Conservation (phyloP, 2,113 vertebrate genomes). For the Chrysemys picta region DNA sequence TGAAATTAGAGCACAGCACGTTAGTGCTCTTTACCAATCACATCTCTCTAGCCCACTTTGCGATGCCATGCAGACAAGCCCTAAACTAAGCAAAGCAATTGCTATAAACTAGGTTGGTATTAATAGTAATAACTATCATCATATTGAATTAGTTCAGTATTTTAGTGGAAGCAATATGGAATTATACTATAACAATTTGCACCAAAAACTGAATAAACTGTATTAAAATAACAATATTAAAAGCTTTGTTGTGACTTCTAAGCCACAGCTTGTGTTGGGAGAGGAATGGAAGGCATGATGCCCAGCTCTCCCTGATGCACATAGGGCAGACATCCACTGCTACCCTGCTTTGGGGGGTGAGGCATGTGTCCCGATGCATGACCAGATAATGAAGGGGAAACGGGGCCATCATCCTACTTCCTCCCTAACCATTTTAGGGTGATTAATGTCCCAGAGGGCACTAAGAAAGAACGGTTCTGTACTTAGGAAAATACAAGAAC, state of each 20-base stretch:
- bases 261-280: neutral
- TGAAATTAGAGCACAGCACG: too few species aligned
- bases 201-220: neutral
- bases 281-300: neutral
- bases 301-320: neutral
- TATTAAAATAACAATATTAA: neutral
- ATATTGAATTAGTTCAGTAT: constrained; percentile 31
- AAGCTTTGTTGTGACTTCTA: constrained; percentile 14
- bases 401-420: constrained; percentile 24
- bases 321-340: neutral
- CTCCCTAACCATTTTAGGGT: constrained; percentile 41
- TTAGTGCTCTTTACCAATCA: too few species aligned
- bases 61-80: too few species aligned
- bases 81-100: constrained; percentile 21
- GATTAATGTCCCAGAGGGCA: constrained; percentile 38
- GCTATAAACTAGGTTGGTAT: neutral
- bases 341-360: neutral
- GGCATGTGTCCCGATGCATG: constrained; percentile 18
- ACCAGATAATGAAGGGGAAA: neutral
- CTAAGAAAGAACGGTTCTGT: neutral
- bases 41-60: too few species aligned
- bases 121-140: constrained; percentile 45
- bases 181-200: constrained; percentile 4
- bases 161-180: constrained; percentile 1
- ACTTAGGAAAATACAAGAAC: neutral